Base-by-base conservation (phyloP, 2,888 invertebrate species). In the Embidobia sp. region DNA sequence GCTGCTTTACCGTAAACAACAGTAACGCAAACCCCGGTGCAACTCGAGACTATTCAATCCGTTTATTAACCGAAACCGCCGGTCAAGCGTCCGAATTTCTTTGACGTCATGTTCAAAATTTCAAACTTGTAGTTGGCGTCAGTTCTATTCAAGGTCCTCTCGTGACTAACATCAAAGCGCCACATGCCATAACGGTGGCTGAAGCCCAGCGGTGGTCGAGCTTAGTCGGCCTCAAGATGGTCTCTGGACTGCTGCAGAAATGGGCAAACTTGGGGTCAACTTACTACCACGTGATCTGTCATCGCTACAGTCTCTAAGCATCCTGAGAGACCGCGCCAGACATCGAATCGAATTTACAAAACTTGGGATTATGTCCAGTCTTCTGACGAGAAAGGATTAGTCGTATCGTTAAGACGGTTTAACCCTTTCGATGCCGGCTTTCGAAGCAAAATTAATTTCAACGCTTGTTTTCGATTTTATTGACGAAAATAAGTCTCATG, bases 191-290 rank as follows among this genome's bases (percentile, higher is more conserved):
- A n/a, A n/a, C n/a, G n/a, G n/a, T n/a, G n/a, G n/a, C n/a, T n/a
- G 46, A 51, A 66, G 46, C 59, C 53, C 53, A 15, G 18, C 16
- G 42, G 29, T 31, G 19, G 19, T 18, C 16, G 48, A 40, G 48
- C 49, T 73, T 49, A 64, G 48, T 35, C 29, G 16, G 48, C 44
- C 55, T 48, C 48, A 61, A 67, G 67, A 67, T 33, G 53, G 51
- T 67, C 61, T 59, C 53, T 16, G 18, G 18, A n/a, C 53, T 51
- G 19, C 29, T 22, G 8, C 31, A 42, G 57, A 40, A 11, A 35
- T 44, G 59, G 53, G 3, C 66, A 74, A 67, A 74, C 74, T 74
- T 67, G 19, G 46, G 66, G 74, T 67, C 61, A 74, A 74, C 74
- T 59, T 53, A 18, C 61, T 10, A 64, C 51, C 66, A 67, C 59